Conservation (phyloP, 2,113 vertebrate species). For the Larimichthys polyactis region DNA sequence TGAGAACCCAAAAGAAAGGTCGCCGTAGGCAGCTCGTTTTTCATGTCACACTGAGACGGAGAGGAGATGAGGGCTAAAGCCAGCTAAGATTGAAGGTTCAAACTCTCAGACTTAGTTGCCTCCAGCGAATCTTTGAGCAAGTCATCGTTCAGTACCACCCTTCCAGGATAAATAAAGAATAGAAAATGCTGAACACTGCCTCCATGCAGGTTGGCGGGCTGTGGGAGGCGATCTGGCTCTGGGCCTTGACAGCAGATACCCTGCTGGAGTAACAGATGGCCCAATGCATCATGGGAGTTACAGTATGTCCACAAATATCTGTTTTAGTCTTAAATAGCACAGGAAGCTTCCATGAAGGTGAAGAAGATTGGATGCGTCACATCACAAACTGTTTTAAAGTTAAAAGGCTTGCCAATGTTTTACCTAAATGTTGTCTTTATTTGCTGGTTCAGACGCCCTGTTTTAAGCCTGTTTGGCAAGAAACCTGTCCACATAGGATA, state of each 20-base stretch:
- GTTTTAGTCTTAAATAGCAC: slow-evolving; percentile 45
- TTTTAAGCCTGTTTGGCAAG: neutral
- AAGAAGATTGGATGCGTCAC: neutral
- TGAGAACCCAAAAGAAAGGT: slow-evolving; percentile 13
- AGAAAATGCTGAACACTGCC: slow-evolving; percentile 18
- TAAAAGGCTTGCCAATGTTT: neutral
- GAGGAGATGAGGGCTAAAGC: neutral
- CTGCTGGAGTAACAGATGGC: slow-evolving; percentile 71
- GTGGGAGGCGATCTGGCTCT: slow-evolving; percentile 44
- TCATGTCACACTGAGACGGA: neutral
- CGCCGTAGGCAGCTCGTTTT: slow-evolving; percentile 1
- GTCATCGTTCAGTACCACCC: neutral
- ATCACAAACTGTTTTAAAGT: neutral
- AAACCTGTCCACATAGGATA: neutral
- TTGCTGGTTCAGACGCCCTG: neutral
- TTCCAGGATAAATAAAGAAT: slow-evolving; percentile 4
- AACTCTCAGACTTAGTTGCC: neutral
- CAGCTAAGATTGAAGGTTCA: slow-evolving; percentile 5
- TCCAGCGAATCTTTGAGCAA: neutral
- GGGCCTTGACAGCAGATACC: slow-evolving; percentile 48
- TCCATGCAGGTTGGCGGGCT: slow-evolving; percentile 16
- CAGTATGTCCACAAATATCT: slow-evolving; percentile 62
- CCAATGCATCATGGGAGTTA: slow-evolving; percentile 64
- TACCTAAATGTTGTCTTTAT: neutral
- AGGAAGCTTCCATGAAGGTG: slow-evolving; percentile 30